Evolutionary conservation across 37 sponge, comb jelly and placozoan genomes (phyloP), one percentile per base, ranked within the genome.

Genomic region (Crambe crambe): DNA sequence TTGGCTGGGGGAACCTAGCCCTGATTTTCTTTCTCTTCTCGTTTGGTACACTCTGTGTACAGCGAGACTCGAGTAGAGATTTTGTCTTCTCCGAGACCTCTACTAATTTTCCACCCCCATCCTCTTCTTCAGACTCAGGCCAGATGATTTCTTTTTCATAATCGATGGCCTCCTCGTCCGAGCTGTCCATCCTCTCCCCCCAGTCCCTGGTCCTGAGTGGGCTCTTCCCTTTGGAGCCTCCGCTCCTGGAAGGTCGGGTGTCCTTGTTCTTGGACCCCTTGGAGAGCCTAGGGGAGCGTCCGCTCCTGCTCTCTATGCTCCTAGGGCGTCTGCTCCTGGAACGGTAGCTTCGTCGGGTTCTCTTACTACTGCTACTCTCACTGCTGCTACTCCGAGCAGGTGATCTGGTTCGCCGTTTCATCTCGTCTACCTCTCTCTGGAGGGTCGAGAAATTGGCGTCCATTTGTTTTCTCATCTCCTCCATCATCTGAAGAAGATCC

Each of bases 51-150:
- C 68, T 65, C 68, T 65, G 68, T 65, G 34, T 65, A 25, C 68
- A 65, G 12, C 21, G 30, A 10, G 30, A 25, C 68, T 65, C 68
- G n/a, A 65, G 20, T 31, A 65, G 34, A 30, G 68, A 65, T 18
- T 65, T 65, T 22, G 68, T 65, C 68, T 65, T 65, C 68, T 65
- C 68, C 68, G 68, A 65, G 68, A 65, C 68, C 20, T 65, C 68
- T 25, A 65, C 68, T 18, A 65, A 25, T 18, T 65, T 65, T 10
- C n/a, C 20, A 12, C 20, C 22, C 9, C 68, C 68, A 25, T 65
- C 34, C n/a, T n/a, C n/a, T n/a, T n/a, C n/a, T n/a, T n/a, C n/a
- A 31, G 68, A 65, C 12, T 65, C 68, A 15, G 30, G 34, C 30
- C 30, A 65, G 34, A 12, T 25, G 21, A 65, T 18, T 30, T 65